Evolutionary conservation across 1,140 invertebrate genomes (phyloP).

Genomic region (Drosophila repleta): DNA sequence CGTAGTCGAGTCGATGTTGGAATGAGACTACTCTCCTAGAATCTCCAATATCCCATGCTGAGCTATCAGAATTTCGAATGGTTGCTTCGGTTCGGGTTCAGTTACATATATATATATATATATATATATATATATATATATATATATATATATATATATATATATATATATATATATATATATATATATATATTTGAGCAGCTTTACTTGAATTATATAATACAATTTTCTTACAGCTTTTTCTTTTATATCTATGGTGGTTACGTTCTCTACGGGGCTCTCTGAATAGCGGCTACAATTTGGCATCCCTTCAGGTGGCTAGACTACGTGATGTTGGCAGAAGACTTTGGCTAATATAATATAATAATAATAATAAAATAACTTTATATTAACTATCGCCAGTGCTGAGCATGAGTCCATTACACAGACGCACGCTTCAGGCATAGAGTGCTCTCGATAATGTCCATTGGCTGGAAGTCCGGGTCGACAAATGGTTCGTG

Average conservation of each 20-base stretch:
- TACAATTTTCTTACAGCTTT: constrained; percentile 21
- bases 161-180: no score
- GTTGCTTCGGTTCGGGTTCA: constrained; percentile 28
- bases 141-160: no score
- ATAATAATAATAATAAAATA: no score
- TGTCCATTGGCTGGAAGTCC: constrained; percentile 84
- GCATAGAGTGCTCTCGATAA: constrained; percentile 77
- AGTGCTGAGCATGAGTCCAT: no score
- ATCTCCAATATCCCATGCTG: no score
- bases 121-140: no score
- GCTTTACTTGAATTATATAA: not conserved
- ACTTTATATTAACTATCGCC: no score
- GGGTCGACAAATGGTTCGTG: constrained; percentile 84
- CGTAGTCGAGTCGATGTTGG: constrained; percentile 43
- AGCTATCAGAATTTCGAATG: constrained; percentile 21
- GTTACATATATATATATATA: no score
- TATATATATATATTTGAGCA: constrained; percentile 1
- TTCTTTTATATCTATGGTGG: constrained; percentile 50
- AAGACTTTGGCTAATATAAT: constrained; percentile 12
- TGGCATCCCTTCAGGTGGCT: not conserved
- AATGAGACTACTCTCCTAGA: constrained; percentile 15
- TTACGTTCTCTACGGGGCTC: constrained; percentile 56
- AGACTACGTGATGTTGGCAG: not conserved
- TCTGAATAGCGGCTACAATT: not conserved
- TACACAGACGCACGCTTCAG: constrained; percentile 81